Base-by-base conservation (phyloP, 2,888 invertebrate species). In the Drosophila mayaguana region DNA sequence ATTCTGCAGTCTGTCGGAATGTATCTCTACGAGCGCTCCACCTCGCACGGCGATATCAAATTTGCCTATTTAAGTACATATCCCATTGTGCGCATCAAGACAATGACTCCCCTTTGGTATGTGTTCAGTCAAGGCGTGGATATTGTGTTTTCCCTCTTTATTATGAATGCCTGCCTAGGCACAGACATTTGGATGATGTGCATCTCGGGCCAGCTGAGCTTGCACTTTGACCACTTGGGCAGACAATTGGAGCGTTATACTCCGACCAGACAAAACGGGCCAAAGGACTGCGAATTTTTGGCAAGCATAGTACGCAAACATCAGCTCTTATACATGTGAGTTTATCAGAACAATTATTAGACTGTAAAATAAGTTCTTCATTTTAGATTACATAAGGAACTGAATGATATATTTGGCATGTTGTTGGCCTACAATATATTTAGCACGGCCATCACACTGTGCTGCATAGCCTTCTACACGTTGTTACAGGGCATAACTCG, bases 131-230 rank as follows among this genome's bases (percentile, higher is more conserved):
- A 45, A 6, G 20, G 20, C 20, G 20, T 8, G 40, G 12, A 1
- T 69, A 60, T 18, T 16, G 1, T 45, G 3, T 67, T 71, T 32
- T 45, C 50, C 9, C 80, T 64, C 4, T 46, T 46, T 6, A 11
- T 48, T 6, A 28, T 78, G 66, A 45, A 45, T 22, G 16, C 57
- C 9, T 76, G 56, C 22, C 36, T 63, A 25, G 74, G 70, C 56
- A 72, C 59, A 3, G 79, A 78, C 12, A 18, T 66, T 0, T 78
- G 75, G 79, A 66, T 79, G 63, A 68, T 79, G 68, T 78, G 62
- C 36, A 59, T 62, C 20, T 48, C 69, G 1, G 55, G 50, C 6
- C 72, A 78, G 18, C 50, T 78, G 1, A 59, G 55, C 38, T 14
- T 45, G 43, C 43, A 45, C 34, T 73, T 79, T 43, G 45, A 45